Percentiles rank a stretch among this genome's conserved stretches.
Conservation (phyloP, 2,113 vertebrate species). For the Furnarius figulus region DNA sequence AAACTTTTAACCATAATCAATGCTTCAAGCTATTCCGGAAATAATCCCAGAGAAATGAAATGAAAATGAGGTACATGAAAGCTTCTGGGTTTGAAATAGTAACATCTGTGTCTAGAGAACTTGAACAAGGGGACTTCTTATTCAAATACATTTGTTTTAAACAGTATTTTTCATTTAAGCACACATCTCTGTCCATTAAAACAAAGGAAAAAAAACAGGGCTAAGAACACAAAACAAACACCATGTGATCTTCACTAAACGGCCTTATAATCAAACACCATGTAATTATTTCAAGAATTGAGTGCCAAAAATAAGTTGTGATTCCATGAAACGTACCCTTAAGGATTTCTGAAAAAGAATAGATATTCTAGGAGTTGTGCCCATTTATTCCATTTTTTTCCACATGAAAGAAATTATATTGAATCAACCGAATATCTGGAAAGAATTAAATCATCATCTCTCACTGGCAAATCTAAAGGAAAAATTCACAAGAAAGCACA, state of each 20-base stretch:
- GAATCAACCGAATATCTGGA: slow-evolving; percentile 70
- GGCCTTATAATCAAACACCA: slow-evolving; percentile 28
- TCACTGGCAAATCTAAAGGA: slow-evolving; percentile 70
- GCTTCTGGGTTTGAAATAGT: slow-evolving; percentile 41
- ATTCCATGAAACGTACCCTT: slow-evolving; percentile 45
- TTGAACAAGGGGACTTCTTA: neutral
- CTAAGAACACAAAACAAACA: slow-evolving; percentile 7
- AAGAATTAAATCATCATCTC: slow-evolving; percentile 70
- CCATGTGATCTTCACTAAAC: neutral
- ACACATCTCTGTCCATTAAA: neutral
- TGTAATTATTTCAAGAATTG: slow-evolving; percentile 40
- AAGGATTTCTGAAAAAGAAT: slow-evolving; percentile 47
- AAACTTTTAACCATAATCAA: slow-evolving; percentile 24
- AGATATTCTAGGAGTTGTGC: slow-evolving; percentile 45
- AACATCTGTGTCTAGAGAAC: slow-evolving; percentile 55
- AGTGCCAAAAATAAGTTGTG: slow-evolving; percentile 30
- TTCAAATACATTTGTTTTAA: slow-evolving; percentile 39
- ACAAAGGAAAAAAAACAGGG: neutral
- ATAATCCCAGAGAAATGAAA: slow-evolving; percentile 65
- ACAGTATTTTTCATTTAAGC: slow-evolving; percentile 22
- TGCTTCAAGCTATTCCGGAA: slow-evolving; percentile 45
- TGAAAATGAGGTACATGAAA: slow-evolving; percentile 48
- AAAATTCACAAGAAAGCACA: slow-evolving; percentile 65
- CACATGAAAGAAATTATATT: slow-evolving; percentile 49
- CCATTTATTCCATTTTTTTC: slow-evolving; percentile 41